Evolutionary conservation across 2,797 vertebrate genomes (phyloP), one percentile per base, ranked within the genome.

Genomic region (Schizopygopsis malacanthus): DNA sequence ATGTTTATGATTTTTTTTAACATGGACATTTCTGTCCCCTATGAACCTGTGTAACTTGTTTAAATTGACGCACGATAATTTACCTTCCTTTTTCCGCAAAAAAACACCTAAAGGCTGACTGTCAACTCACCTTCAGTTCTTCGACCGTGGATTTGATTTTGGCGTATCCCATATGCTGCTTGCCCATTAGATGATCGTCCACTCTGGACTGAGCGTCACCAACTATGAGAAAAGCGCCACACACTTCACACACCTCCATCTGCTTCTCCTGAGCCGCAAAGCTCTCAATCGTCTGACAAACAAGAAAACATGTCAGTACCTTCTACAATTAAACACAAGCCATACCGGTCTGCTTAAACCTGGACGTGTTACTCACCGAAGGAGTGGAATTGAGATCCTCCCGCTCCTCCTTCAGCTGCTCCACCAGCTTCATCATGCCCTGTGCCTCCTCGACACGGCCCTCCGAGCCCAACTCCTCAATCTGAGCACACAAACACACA

Each of bases 71-170:
- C 41, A 41, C 6, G 7, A 41, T 28, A 28, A 28, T 2, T 43
- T 41, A 9, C 41, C 8, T 9, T 43, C 2, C 8, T 39, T 39
- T 39, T 39, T 39, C 39, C 41, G 41, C 41, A 43, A 43, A 43
- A n/a, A 43, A 43, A 43, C 9, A 43, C 8, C 41, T 43, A 43
- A 54, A 33, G 1, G 4, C 4, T 15, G 10, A 54, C 28, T 9
- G 16, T 33, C 1, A 9, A 77, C 84, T 92, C 88, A 99, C 98
- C 96, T 99, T 99, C 82, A 99, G 95, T 91, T 99, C 98, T 93
- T 99, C 98, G 82, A 99, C 98, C n/a, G 98, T 99, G 85, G 97
- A 97, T 94, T 99, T 99, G 92, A 99, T 99, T 95, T 99, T 99
- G 91, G 98, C 98, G 56, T 99, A 99, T 90, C 98, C 98, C 98